A percentile compares a stretch with the other conserved stretches of the same genome.
Conservation (phyloP, 2,888 invertebrate genomes). For the Drosophila robusta region DNA sequence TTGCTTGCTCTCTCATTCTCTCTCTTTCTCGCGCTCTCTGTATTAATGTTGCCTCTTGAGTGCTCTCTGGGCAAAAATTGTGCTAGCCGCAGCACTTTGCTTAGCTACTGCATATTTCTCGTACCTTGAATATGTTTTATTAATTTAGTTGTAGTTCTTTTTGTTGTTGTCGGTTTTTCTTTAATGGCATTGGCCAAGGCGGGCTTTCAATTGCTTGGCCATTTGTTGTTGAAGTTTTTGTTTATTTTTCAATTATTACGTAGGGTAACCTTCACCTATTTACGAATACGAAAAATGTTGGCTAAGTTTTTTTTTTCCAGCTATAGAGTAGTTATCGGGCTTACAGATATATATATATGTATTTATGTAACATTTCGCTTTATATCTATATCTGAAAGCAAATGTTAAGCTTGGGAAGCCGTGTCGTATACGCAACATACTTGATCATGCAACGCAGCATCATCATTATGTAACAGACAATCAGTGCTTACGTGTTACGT, state of each 20-base stretch:
- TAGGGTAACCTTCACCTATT: slow-evolving; percentile 72
- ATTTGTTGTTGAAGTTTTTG: slow-evolving; percentile 35
- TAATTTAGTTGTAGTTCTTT: slow-evolving; percentile 32
- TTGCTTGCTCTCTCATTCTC: slow-evolving; percentile 2
- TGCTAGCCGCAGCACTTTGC: slow-evolving; percentile 62
- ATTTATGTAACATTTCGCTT: slow-evolving; percentile 6
- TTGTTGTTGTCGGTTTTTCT: slow-evolving; percentile 4
- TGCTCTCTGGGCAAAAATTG: slow-evolving; percentile 32
- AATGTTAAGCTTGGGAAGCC: slow-evolving; percentile 15
- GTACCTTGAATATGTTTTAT: slow-evolving; percentile 67
- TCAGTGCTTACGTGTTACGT: slow-evolving; percentile 55
- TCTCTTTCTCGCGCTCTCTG: slow-evolving; percentile 2
- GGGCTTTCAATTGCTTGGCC: slow-evolving; percentile 26
- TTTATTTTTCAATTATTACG: slow-evolving; percentile 67
- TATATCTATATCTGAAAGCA: too few species aligned
- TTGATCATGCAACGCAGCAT: neutral
- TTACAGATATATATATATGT: slow-evolving; percentile 1
- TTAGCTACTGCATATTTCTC: slow-evolving; percentile 63
- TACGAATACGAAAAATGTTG: slow-evolving; percentile 20
- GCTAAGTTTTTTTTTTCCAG: slow-evolving; percentile 8
- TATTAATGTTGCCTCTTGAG: neutral
- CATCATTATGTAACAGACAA: slow-evolving; percentile 64
- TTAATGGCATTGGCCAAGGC: slow-evolving; percentile 28
- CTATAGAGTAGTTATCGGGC: neutral
- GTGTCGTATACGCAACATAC: slow-evolving; percentile 46